phyloP scores from a whole-genome alignment of 2,888 invertebrate species.

The Macropis europaea region DNA sequence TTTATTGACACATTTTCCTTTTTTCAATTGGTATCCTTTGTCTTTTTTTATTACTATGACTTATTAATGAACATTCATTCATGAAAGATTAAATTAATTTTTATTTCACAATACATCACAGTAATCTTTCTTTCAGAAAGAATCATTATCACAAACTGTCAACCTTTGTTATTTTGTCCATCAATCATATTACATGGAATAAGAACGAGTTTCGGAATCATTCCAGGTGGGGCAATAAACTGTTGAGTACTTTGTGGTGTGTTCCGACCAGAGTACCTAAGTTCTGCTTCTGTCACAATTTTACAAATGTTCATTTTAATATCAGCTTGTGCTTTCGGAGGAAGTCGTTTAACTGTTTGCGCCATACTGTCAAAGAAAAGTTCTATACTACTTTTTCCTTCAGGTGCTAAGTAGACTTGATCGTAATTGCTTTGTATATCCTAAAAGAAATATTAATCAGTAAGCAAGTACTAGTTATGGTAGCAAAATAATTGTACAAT shows the following conservation, averaged over 20 bases:
- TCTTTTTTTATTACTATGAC: not conserved
- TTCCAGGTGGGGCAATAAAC: conserved; percentile 68
- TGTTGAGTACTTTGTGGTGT: conserved; percentile 62
- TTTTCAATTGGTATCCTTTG: not conserved
- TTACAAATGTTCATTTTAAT: conserved; percentile 76
- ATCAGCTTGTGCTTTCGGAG: conserved; percentile 72
- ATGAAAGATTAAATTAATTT: not conserved
- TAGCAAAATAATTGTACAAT: not conserved
- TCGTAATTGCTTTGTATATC: conserved; percentile 46
- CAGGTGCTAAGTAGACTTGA: conserved; percentile 40
- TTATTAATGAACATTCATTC: not conserved
- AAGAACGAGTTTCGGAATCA: conserved; percentile 75
- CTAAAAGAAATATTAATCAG: not conserved
- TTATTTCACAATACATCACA: conserved; percentile 4
- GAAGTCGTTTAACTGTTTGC: conserved; percentile 71
- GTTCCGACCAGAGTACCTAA: conserved; percentile 57
- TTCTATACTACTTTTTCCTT: conserved; percentile 69
- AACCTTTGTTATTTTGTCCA: conserved; percentile 59
- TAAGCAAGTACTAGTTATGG: not conserved
- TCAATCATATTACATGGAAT: conserved; percentile 77
- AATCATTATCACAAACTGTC: not conserved
- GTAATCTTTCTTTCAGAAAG: not conserved
- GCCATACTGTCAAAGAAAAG: conserved; percentile 76
- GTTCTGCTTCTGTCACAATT: conserved; percentile 74
- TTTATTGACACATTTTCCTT: not conserved